These are phyloP conservation scores for Philopedon plagiatum DNA, from an alignment of 2,888 invertebrate genomes.

Conservation along the genomic window DNA sequence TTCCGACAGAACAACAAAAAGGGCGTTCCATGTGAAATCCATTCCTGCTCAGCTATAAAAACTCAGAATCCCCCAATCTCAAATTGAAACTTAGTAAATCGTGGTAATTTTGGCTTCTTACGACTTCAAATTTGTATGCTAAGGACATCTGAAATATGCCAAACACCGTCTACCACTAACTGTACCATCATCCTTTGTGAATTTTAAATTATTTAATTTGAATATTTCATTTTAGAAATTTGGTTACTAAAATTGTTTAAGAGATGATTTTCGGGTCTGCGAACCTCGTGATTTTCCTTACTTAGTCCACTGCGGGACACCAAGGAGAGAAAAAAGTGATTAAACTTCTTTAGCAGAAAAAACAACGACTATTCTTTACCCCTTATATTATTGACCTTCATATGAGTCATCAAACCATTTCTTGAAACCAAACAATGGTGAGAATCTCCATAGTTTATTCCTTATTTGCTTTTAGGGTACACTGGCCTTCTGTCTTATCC, in stretches of 20 bases:
- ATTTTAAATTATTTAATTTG: neutral
- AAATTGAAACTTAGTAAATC: too few species aligned
- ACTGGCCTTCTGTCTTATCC: slow-evolving; percentile 31
- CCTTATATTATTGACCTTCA: too few species aligned
- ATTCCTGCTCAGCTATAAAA: too few species aligned
- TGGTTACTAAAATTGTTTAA: neutral
- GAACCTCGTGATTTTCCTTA: too few species aligned
- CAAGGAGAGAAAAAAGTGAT: too few species aligned
- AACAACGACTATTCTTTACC: too few species aligned
- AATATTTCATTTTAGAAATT: slow-evolving; percentile 3
- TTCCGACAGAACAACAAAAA: too few species aligned
- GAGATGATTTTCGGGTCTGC: neutral
- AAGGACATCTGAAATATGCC: neutral
- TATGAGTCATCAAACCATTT: slow-evolving; percentile 10
- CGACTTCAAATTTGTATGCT: neutral
- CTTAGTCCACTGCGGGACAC: too few species aligned
- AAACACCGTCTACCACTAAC: neutral
- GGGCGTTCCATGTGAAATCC: too few species aligned
- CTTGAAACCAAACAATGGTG: slow-evolving; percentile 22
- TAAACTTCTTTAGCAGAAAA: too few species aligned
- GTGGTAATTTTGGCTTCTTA: too few species aligned
- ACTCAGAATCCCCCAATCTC: too few species aligned
- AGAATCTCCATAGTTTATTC: slow-evolving; percentile 23
- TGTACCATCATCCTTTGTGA: neutral
- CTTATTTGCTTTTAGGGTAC: slow-evolving; percentile 31